These are phyloP conservation scores for Rhamnusium bicolor DNA, from an alignment of 2,888 invertebrate species.

Conservation along the genomic window DNA sequence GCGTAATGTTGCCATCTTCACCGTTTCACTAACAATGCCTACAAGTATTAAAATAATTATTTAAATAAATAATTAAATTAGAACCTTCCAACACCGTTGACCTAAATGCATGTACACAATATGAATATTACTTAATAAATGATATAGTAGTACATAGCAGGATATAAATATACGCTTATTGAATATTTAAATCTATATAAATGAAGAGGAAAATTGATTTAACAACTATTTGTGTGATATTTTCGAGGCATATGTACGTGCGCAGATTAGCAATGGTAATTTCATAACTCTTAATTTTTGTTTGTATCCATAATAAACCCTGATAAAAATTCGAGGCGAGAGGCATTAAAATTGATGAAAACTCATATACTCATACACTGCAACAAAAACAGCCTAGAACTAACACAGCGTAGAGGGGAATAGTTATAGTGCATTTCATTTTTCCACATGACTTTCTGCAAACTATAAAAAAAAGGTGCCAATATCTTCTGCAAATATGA, in stretches of 20 bases:
- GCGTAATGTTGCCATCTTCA: background rate
- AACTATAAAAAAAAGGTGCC: too few species aligned
- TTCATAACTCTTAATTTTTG: background rate
- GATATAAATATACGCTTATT: background rate
- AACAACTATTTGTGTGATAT: background rate
- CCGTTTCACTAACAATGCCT: background rate
- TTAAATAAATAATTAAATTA: slow-evolving; percentile 16
- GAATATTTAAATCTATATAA: background rate
- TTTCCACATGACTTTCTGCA: too few species aligned
- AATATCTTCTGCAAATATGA: too few species aligned
- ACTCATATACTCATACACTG: too few species aligned
- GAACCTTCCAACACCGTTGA: background rate
- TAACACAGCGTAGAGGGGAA: too few species aligned
- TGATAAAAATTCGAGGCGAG: too few species aligned
- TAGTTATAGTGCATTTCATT: too few species aligned
- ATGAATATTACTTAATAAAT: slow-evolving; percentile 15
- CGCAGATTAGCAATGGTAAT: background rate
- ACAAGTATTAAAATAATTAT: background rate
- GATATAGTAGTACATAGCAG: background rate
- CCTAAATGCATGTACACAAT: background rate
- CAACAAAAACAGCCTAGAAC: too few species aligned
- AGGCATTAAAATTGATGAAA: too few species aligned
- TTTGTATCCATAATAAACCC: too few species aligned
- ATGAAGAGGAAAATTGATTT: background rate
- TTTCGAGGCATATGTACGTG: background rate